Percentiles rank a stretch among this genome's conserved stretches.
phyloP scores from a whole-genome alignment of 2,113 vertebrate species.

The Psilopsiagon aymara region DNA sequence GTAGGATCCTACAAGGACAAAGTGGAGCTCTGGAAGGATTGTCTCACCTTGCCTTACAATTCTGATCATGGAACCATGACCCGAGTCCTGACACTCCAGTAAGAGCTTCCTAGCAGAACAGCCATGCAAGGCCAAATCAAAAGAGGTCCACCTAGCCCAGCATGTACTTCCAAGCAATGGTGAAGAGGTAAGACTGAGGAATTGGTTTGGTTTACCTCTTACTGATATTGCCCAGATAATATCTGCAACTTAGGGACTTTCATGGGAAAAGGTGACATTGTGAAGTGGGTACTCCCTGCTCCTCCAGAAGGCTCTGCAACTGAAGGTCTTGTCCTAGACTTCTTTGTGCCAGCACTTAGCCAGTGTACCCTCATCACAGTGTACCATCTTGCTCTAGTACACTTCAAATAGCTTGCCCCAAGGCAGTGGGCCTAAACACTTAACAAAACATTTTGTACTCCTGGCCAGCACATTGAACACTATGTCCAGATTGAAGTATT shows the following conservation, averaged over 20 bases:
- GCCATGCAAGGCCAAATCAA: background rate
- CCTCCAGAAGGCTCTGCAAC: background rate
- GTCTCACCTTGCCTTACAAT: background rate
- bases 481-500: background rate
- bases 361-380: background rate
- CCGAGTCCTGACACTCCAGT: accelerated
- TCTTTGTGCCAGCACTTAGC: background rate
- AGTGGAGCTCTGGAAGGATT: background rate
- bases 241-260: background rate
- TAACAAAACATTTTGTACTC: constrained; percentile 13
- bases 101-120: background rate
- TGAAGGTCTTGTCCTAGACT: background rate
- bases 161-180: background rate
- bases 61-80: background rate
- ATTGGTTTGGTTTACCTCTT: background rate
- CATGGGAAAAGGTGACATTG: background rate
- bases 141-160: background rate
- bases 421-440: background rate
- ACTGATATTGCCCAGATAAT: background rate
- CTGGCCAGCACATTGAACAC: background rate
- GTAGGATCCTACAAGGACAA: background rate
- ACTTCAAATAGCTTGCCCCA: background rate
- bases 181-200: background rate
- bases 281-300: background rate
- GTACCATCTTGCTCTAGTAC: background rate